Base-by-base conservation (phyloP, 2,888 invertebrate species). In the Hartigia nigra region DNA sequence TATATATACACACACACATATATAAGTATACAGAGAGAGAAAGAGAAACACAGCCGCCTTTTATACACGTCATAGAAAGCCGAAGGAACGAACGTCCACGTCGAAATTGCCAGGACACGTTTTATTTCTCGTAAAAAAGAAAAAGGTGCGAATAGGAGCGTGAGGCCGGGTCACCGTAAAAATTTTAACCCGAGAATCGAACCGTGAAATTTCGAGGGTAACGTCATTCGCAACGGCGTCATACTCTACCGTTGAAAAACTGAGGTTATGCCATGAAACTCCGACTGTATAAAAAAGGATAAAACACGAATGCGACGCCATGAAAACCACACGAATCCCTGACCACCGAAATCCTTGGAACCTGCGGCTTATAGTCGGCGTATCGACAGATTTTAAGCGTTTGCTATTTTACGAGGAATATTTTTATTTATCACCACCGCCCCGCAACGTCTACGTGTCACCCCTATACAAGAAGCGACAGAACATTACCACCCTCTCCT, bases 161-260 rank as follows among this genome's bases (percentile, higher is more conserved):
- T 23, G 9, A 9, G 55, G 9, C 9, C 9, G 23, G 23, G 80
- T 79, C 77, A 79, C 78, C 85, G 85, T 85, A 85, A 82, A 75
- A n/a, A 75, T 32, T 39, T 31, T 75, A 4, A 9, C n/a, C 31
- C 75, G 12, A 39, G 31, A n/a, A 31, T 37, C 35, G 23, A 35
- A 75, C 55, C 55, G 55, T 55, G 55, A 55, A 55, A 55, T 55
- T 55, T 55, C 14, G 55, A 55, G 14, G 14, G 55, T 55, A 55
- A 55, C 23, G 55, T 55, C 55, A 55, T 55, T 23, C 23, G 55
- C 23, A 23, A 55, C 55, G 23, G 55, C 55, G 55, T 55, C 23
- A 23, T 55, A 55, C 23, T 9, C 2, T 55, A 23, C 23, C 1
- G 23, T 55, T 55, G 23, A 23, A 55, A 23, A 55, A 55, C 23